These are phyloP conservation scores for Zaprionus camerounensis DNA, from an alignment of 1,140 invertebrate species.

Conservation along the genomic window DNA sequence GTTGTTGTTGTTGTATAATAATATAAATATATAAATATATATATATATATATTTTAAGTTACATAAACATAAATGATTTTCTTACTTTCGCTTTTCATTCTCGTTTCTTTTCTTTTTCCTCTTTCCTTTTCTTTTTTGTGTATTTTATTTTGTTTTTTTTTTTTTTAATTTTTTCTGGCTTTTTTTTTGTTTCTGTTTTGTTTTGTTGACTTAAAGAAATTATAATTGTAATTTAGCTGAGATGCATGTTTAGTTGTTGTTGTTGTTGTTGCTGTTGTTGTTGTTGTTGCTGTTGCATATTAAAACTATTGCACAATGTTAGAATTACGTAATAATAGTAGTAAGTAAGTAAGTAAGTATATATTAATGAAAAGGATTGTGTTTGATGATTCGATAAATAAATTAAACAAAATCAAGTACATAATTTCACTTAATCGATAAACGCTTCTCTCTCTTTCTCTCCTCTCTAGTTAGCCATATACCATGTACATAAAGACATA, in stretches of 20 bases:
- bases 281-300: conserved; percentile 59
- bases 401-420: conserved; percentile 64
- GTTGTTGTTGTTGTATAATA: conserved; percentile 44
- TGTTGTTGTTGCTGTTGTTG: conserved; percentile 58
- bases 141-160: conserved; percentile 17
- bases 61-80: conserved; percentile 45
- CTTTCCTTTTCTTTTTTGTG: conserved; percentile 9
- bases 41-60: conserved; percentile 35
- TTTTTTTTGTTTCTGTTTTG: conserved; percentile 11
- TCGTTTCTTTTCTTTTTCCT: conserved; percentile 4
- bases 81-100: conserved; percentile 10
- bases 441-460: neutral
- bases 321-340: conserved; percentile 67
- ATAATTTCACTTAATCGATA: conserved; percentile 56
- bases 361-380: conserved; percentile 55
- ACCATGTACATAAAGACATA: conserved; percentile 35
- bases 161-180: conserved; percentile 20
- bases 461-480: conserved; percentile 21
- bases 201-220: conserved; percentile 56
- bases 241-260: conserved; percentile 65
- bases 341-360: neutral
- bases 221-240: conserved; percentile 71
- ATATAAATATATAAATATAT: conserved; percentile 41
- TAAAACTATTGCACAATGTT: conserved; percentile 81
- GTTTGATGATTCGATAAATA: conserved; percentile 43